phyloP scores from a whole-genome alignment of 2,113 vertebrate genomes.

The Danionella cerebrum region DNA sequence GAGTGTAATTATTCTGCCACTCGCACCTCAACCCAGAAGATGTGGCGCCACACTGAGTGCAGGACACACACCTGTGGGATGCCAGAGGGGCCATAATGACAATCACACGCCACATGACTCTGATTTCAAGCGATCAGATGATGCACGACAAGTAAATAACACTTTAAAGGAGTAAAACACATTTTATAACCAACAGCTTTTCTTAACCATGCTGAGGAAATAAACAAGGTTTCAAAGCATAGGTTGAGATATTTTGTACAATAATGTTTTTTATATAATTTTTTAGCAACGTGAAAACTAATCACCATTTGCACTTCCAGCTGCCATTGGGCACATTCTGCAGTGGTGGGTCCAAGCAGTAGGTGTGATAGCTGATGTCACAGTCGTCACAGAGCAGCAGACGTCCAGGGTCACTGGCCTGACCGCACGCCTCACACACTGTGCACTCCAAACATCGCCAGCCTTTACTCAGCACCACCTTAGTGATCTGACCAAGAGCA shows the following conservation, averaged over 20 bases:
- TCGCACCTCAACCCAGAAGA: conserved; percentile 88
- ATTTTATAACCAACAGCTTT: too few species aligned
- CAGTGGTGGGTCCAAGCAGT: conserved; percentile 91
- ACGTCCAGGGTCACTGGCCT: conserved; percentile 89
- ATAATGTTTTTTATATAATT: background rate
- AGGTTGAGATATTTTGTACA: background rate
- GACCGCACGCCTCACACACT: conserved; percentile 93
- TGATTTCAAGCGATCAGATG: background rate
- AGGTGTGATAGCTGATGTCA: conserved; percentile 98
- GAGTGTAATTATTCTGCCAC: conserved; percentile 98
- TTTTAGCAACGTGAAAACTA: background rate
- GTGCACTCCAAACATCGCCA: conserved; percentile 97
- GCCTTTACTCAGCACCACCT: conserved; percentile 94
- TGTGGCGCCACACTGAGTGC: conserved; percentile 86
- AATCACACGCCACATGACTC: background rate
- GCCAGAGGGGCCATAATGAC: background rate
- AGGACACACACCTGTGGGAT: conserved; percentile 86
- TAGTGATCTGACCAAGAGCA: conserved; percentile 74
- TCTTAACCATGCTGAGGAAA: too few species aligned
- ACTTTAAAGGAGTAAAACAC: too few species aligned
- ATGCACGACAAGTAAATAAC: background rate
- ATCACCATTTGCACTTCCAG: conserved; percentile 99
- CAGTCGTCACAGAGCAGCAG: conserved; percentile 93
- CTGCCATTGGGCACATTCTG: conserved; percentile 96
- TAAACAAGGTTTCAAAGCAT: background rate